These are phyloP conservation scores for Heteropelma amictum DNA, from an alignment of 2,888 invertebrate genomes.

Conservation along the genomic window DNA sequence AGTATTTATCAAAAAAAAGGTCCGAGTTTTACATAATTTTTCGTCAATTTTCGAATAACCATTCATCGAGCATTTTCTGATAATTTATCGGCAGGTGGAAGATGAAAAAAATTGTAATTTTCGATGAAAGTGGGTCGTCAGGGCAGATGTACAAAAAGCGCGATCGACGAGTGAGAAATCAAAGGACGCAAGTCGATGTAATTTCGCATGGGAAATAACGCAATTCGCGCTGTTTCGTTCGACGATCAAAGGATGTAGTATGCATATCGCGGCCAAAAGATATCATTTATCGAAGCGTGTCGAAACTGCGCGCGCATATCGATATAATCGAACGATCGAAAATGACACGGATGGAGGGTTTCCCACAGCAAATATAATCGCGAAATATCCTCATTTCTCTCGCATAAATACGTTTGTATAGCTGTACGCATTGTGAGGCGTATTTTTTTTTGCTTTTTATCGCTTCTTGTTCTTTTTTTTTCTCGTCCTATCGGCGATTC, in stretches of 20 bases:
- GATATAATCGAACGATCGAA: conserved; percentile 41
- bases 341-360: conserved; percentile 56
- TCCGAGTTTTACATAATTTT: too few relatives aligned
- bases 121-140: too few relatives aligned
- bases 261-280: background rate
- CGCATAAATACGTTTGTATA: background rate
- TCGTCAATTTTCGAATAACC: too few relatives aligned
- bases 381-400: conserved; percentile 29
- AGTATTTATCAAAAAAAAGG: too few relatives aligned
- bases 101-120: too few relatives aligned
- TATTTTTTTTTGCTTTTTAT: too few relatives aligned
- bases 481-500: conserved; percentile 30
- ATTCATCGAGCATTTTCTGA: too few relatives aligned
- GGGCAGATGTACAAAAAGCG: too few relatives aligned
- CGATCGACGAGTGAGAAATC: too few relatives aligned
- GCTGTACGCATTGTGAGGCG: background rate
- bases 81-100: too few relatives aligned
- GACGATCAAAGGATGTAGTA: background rate
- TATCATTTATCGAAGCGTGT: conserved; percentile 41
- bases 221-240: background rate
- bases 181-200: background rate
- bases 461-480: background rate
- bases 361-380: conserved; percentile 45
- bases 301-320: conserved; percentile 33
- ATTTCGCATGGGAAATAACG: background rate